A percentile compares a stretch with the other conserved stretches of the same genome.
phyloP scores from a whole-genome alignment of 2,888 invertebrate genomes.

The Sisyra terminalis region DNA sequence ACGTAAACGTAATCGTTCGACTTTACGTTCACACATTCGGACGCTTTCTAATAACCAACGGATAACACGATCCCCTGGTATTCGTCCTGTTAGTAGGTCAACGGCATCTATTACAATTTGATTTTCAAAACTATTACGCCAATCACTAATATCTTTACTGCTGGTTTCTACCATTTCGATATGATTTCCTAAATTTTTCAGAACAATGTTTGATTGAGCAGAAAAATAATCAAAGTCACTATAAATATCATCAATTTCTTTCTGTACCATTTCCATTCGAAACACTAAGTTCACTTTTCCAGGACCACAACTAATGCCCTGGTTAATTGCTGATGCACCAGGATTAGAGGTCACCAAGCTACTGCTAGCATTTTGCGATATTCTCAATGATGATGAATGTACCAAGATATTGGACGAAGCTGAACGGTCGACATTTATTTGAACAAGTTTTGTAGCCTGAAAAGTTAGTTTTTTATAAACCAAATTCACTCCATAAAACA shows the following conservation, averaged over 20 bases:
- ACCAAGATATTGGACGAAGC: too few species aligned
- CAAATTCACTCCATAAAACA: too few species aligned
- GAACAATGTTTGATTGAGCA: conserved; percentile 24
- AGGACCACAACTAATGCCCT: too few species aligned
- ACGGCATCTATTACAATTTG: conserved; percentile 33
- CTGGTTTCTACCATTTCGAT: conserved; percentile 37
- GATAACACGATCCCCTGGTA: conserved; percentile 41
- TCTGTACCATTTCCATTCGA: conserved; percentile 30
- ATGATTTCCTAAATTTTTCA: conserved; percentile 30
- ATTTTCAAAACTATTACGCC: conserved; percentile 30
- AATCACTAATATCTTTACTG: conserved; percentile 31
- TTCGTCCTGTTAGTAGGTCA: conserved; percentile 40
- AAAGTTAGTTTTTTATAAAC: too few species aligned
- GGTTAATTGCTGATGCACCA: too few species aligned
- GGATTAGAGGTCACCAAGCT: too few species aligned
- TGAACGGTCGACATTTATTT: too few species aligned
- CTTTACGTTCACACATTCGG: conserved; percentile 32
- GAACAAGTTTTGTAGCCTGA: too few species aligned
- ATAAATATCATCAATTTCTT: conserved; percentile 32
- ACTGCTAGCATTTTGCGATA: too few species aligned
- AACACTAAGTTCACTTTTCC: conserved; percentile 19
- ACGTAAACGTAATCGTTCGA: conserved; percentile 39
- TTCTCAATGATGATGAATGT: too few species aligned
- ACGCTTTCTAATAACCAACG: conserved; percentile 45
- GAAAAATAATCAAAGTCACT: conserved; percentile 21